These are phyloP conservation scores for Helogale parvula DNA, from an alignment of 2,113 vertebrate genomes.

Conservation along the genomic window DNA sequence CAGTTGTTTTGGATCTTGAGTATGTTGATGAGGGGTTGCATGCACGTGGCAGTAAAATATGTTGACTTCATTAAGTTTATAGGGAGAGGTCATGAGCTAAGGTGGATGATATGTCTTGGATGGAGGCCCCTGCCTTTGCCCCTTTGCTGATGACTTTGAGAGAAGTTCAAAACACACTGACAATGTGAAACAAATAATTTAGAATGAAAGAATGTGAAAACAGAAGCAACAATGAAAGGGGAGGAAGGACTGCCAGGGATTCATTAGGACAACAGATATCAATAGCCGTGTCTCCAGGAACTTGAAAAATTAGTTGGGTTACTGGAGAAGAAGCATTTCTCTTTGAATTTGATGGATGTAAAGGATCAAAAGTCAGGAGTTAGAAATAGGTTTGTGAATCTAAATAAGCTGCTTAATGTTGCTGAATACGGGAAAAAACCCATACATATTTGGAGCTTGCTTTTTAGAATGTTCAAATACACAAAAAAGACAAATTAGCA, in stretches of 20 bases:
- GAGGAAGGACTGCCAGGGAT: not conserved
- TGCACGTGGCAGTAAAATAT: not conserved
- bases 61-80: not conserved
- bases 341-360: conserved; percentile 67
- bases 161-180: not conserved
- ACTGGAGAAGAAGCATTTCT: conserved; percentile 24
- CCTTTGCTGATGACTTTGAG: conserved; percentile 39
- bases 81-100: not conserved
- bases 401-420: conserved; percentile 50
- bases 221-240: not conserved
- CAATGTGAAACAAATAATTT: conserved; percentile 27
- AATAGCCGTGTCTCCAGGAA: not conserved
- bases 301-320: conserved; percentile 28
- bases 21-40: not conserved
- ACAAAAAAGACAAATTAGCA: conserved; percentile 38
- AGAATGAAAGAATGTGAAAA: not conserved
- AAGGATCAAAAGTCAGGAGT: conserved; percentile 49
- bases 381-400: conserved; percentile 50
- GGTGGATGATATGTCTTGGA: not conserved
- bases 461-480: conserved; percentile 64
- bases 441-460: conserved; percentile 25
- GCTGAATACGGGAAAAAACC: not conserved
- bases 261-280: conserved; percentile 44
- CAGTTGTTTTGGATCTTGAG: not conserved
- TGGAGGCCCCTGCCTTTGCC: not conserved